Percentiles rank a stretch among this genome's conserved stretches.
These are phyloP conservation scores for Sarcoramphus papa DNA, from an alignment of 2,797 vertebrate genomes.

Conservation along the genomic window DNA sequence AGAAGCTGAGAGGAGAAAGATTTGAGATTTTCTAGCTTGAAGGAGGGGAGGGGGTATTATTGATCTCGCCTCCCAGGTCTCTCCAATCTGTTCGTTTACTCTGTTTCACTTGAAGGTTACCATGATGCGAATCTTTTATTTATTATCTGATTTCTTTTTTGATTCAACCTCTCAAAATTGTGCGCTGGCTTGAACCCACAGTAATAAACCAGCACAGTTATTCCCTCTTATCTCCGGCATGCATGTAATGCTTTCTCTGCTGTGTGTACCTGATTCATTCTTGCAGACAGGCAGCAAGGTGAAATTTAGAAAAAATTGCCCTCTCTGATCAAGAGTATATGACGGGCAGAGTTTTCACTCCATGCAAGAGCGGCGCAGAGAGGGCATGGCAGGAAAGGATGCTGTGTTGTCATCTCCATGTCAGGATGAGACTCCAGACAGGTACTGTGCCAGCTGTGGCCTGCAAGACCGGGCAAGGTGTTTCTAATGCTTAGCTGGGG, in stretches of 20 bases:
- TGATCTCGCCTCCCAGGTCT: constrained; percentile 39
- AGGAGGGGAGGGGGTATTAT: constrained; percentile 24
- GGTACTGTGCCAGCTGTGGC: background rate
- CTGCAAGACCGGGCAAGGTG: background rate
- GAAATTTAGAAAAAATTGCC: constrained; percentile 11
- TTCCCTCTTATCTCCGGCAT: background rate
- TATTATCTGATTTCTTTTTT: constrained; percentile 62
- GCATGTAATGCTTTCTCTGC: constrained; percentile 20
- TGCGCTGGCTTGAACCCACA: constrained; percentile 34
- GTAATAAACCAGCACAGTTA: constrained; percentile 42
- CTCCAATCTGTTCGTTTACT: constrained; percentile 34
- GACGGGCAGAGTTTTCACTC: background rate
- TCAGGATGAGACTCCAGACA: background rate
- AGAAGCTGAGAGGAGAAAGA: background rate
- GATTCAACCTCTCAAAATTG: constrained; percentile 39
- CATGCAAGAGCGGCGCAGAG: background rate
- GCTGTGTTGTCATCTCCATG: fast-evolving
- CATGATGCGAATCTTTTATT: background rate
- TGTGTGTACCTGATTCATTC: background rate
- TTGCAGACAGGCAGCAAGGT: constrained; percentile 1
- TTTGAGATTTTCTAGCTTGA: constrained; percentile 25
- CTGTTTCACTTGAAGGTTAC: constrained; percentile 26
- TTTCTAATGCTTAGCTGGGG: background rate
- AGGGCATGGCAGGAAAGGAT: background rate
- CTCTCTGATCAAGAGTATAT: background rate